Percentiles rank a stretch among this genome's conserved stretches.
phyloP scores from a whole-genome alignment of 2,888 invertebrate genomes.

The Drosophila falleni region DNA sequence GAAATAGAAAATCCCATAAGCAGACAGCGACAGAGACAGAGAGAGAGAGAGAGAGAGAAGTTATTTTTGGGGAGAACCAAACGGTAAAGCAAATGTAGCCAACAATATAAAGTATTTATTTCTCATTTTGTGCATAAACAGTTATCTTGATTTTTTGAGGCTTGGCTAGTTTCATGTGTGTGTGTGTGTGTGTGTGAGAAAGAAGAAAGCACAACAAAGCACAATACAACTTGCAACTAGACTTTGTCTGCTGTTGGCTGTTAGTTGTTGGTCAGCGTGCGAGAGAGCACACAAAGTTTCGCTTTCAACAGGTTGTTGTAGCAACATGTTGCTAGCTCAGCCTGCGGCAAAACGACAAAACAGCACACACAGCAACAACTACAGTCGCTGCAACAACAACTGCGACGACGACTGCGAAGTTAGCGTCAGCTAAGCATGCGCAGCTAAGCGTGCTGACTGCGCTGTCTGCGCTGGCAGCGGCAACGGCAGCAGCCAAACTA shows the following conservation, averaged over 20 bases:
- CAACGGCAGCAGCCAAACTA: conserved; percentile 74
- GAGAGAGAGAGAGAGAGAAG: conserved; percentile 17
- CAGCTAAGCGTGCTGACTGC: conserved; percentile 72
- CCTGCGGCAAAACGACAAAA: conserved; percentile 62
- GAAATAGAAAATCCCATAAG: conserved; percentile 58
- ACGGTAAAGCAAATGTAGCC: conserved; percentile 74
- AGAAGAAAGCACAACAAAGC: conserved; percentile 58
- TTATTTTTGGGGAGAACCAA: conserved; percentile 55
- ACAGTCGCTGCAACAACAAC: conserved; percentile 19
- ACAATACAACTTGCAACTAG: conserved; percentile 40
- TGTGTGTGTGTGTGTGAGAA: conserved; percentile 27
- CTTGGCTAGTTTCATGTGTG: conserved; percentile 56
- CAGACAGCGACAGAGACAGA: background rate
- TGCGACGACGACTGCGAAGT: conserved; percentile 36
- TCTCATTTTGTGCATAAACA: conserved; percentile 67
- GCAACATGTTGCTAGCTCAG: conserved; percentile 65
- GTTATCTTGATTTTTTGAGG: conserved; percentile 76
- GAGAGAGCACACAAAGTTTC: conserved; percentile 76
- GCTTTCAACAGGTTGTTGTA: conserved; percentile 85
- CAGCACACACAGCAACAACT: conserved; percentile 30
- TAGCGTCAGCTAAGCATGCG: conserved; percentile 70
- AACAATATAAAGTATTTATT: conserved; percentile 48
- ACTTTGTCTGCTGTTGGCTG: conserved; percentile 35
- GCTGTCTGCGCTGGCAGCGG: conserved; percentile 39
- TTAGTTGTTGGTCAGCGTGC: conserved; percentile 42